A percentile compares a stretch with the other conserved stretches of the same genome.
Evolutionary conservation across 2,888 invertebrate genomes (phyloP).

Genomic region (Habrosyne pyritoides): DNA sequence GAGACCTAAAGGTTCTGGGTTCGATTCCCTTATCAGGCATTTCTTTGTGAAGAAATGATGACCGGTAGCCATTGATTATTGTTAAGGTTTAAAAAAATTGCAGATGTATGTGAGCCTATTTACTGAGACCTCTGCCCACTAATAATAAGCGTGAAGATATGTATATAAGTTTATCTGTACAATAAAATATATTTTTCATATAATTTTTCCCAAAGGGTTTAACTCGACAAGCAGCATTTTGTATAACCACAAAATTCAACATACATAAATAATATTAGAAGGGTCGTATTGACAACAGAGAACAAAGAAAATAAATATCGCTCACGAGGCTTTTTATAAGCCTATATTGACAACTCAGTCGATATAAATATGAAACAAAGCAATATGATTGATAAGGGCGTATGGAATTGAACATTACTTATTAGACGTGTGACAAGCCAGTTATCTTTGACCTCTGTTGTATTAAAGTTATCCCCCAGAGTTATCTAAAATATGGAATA

Average conservation of each 20-base stretch:
- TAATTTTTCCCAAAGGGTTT: background rate
- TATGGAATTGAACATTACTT: conserved; percentile 23
- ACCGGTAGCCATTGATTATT: too few relatives aligned
- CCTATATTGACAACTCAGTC: conserved; percentile 28
- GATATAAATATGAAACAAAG: conserved; percentile 25
- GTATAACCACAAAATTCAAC: background rate
- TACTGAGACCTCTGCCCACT: too few relatives aligned
- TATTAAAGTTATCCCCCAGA: conserved; percentile 13
- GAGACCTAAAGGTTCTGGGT: too few relatives aligned
- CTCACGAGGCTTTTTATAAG: conserved; percentile 6
- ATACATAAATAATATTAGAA: background rate
- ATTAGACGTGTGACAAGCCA: conserved; percentile 22
- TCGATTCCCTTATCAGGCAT: too few relatives aligned
- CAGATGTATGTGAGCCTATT: too few relatives aligned
- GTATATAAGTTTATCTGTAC: background rate
- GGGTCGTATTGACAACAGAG: background rate
- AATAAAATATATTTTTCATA: background rate
- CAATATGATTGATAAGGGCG: conserved; percentile 38
- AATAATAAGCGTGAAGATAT: too few relatives aligned
- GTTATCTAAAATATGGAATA: conserved; percentile 12
- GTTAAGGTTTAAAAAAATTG: too few relatives aligned
- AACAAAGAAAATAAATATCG: conserved; percentile 15
- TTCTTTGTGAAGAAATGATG: too few relatives aligned
- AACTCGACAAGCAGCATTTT: background rate
- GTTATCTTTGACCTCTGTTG: conserved; percentile 19